Evolutionary conservation across 1,140 invertebrate genomes (phyloP), one percentile per base, ranked within the genome.

Genomic region (Ruditapes philippinarum): DNA sequence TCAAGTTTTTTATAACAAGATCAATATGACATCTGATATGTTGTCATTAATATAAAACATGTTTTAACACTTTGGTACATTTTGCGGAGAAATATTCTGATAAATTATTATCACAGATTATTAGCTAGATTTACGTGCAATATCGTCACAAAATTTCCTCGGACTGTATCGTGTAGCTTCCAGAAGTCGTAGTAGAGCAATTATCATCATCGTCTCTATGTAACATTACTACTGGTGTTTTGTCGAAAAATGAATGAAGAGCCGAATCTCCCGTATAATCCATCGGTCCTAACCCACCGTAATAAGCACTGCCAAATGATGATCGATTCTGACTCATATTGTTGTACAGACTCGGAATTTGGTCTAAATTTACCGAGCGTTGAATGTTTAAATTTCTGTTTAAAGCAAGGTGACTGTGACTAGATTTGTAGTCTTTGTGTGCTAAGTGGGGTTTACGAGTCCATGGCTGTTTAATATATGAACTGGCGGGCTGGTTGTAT

Each of bases 101-200:
- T 73, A 14, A 38, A 42, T 33, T 19, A 5, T 25, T 57, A 73
- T 38, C 68, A 19, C 68, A n/a, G 4, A 7, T n/a, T 17, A 22
- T 42, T n/a, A 14, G 40, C 36, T 40, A 11, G 19, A 31, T 22
- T 40, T 1, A 42, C 40, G 25, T 73, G 22, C 45, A 78, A 22
- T 49, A 2, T 3, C 1, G 42, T 89, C 79, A 82, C 51, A 82
- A 89, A 28, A 89, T 89, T 25, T 89, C 87, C 49, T 89, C 87
- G 1, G 79, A 76, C 25, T 89, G 45, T 17, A 89, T 22, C 19
- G 87, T 89, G 57, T 89, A 89, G 38, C 87, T 89, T 28, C 87
- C 87, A 7, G 87, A 89, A 38, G 87, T 89, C 3, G 87, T 89
- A n/a, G 87, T 89, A 76, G 87, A 89, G 79, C 87, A 82, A 25